Conservation (phyloP, 1,140 invertebrate genomes). For the Drosophila pruinosa region DNA sequence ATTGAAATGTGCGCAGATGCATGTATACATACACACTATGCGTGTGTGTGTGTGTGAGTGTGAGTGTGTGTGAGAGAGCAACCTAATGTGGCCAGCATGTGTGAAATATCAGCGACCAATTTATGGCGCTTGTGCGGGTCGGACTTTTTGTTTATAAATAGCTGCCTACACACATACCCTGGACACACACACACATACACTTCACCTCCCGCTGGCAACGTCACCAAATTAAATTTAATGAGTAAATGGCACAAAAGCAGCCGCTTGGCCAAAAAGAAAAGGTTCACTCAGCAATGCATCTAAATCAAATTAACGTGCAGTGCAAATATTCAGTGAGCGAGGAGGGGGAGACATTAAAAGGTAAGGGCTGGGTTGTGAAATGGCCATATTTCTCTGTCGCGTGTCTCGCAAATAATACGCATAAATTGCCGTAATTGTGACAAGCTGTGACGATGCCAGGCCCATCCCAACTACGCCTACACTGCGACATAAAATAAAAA, state of each 20-base stretch:
- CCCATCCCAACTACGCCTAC: neutral
- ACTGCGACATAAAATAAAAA: conserved; percentile 1
- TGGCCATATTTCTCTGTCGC: neutral
- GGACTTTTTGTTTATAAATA: conserved; percentile 67
- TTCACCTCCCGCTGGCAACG: conserved; percentile 17
- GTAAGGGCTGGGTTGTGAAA: neutral
- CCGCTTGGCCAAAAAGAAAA: conserved; percentile 53
- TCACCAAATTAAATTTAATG: conserved; percentile 74
- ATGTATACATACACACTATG: conserved; percentile 5
- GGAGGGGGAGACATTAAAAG: neutral
- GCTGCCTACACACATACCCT: conserved; percentile 1
- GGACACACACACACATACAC: neutral
- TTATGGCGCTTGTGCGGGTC: conserved; percentile 70
- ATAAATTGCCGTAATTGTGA: conserved; percentile 62
- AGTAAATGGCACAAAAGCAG: conserved; percentile 51
- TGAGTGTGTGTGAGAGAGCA: conserved; percentile 17
- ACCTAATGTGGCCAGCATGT: conserved; percentile 58
- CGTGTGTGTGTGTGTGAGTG: conserved; percentile 4
- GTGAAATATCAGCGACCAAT: conserved; percentile 74
- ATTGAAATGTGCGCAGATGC: conserved; percentile 38
- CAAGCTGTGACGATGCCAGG: conserved; percentile 40
- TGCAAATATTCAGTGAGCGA: conserved; percentile 7
- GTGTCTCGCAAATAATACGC: conserved; percentile 51
- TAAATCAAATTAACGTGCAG: conserved; percentile 69
- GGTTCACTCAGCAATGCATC: conserved; percentile 68